Evolutionary conservation across 2,888 invertebrate species (phyloP).

Genomic region (Nemotelus nigrinus): DNA sequence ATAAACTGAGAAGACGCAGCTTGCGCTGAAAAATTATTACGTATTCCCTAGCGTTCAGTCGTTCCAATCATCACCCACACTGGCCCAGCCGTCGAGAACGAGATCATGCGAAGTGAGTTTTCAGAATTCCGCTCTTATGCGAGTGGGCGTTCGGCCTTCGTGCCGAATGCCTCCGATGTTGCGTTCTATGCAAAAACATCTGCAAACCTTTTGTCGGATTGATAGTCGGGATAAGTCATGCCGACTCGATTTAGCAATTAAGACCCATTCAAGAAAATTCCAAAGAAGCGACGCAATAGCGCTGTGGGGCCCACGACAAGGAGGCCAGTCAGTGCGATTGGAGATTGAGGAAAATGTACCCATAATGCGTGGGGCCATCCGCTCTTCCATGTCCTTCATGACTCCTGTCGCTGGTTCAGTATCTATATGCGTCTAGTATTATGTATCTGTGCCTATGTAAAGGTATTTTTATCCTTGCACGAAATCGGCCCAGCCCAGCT

Average conservation of each 20-base stretch:
- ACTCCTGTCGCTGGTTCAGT: not conserved
- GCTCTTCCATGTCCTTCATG: constrained; percentile 16
- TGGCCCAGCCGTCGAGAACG: not conserved
- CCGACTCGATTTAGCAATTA: constrained; percentile 31
- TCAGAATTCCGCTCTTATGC: not conserved
- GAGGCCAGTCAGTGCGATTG: not conserved
- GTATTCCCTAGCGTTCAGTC: not conserved
- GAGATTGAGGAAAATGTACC: constrained; percentile 3
- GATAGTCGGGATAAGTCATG: constrained; percentile 9
- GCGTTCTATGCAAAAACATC: not conserved
- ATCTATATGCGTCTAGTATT: not conserved
- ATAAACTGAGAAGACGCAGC: not conserved
- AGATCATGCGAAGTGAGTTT: constrained; percentile 29
- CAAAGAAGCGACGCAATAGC: not conserved
- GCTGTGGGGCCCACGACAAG: not conserved
- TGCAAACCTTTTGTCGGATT: constrained; percentile 18
- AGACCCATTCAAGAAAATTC: constrained; percentile 34
- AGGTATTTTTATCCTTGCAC: constrained; percentile 39
- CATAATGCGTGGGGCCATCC: constrained; percentile 43
- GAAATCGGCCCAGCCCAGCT: constrained; percentile 38
- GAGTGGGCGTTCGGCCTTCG: constrained; percentile 32
- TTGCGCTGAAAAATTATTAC: constrained; percentile 4
- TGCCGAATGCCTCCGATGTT: constrained; percentile 13
- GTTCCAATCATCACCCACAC: constrained; percentile 25
- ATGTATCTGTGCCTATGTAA: constrained; percentile 21